Evolutionary conservation across 1,140 invertebrate genomes (phyloP), one percentile per base, ranked within the genome.

Genomic region (Rhagoletis zephyria): DNA sequence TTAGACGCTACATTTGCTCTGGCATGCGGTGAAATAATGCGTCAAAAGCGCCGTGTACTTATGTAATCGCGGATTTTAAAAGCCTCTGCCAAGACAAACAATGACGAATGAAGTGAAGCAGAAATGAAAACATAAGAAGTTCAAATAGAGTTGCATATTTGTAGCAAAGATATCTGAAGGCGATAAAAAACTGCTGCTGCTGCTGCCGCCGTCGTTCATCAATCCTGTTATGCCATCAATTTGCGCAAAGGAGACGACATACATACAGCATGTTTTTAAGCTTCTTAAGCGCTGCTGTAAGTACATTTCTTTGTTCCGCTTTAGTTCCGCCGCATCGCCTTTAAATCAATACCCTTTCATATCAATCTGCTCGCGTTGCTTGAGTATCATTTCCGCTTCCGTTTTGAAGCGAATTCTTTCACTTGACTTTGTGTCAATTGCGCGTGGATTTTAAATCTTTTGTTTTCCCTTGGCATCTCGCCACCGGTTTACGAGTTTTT

Each of bases 311-410:
- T 74, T 67, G 19, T 42, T 48, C 67, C 3, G 4, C 10, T 74
- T 63, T n/a, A 5, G 9, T 63, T 63, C 61, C 61, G 10, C 10
- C 7, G 61, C 61, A 14, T 16, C 42, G 42, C 40, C 12, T 14
- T 74, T 74, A 45, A 74, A 48, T 74, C 67, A 74, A 74, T 45
- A 74, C 40, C 6, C 2, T 74, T 48, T 48, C 45, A 74, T 48
- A 16, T 74, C 12, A 45, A 74, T 42, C 10, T 48, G 40, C 14
- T 40, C 16, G 3, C 42, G 40, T 48, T 4, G 12, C 3, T 16
- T 74, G 42, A 12, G 40, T 67, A 2, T 67, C 30, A 74, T 74
- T 48, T 74, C 67, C 67, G 40, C 7, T 48, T 74, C 67, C 67
- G 67, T 45, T 74, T 74, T 74, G 10, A 45, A 42, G 40, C 67